phyloP scores from a whole-genome alignment of 2,113 vertebrate species.

The human (Homo sapiens) region GRCh38 chr2:183786501-183787000 shows the following conservation, averaged over 20 bases:
- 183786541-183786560: constrained; percentile 41
- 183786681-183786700: background rate
- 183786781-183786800: constrained; percentile 10
- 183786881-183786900: background rate
- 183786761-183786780: constrained; percentile 24
- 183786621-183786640: constrained; percentile 28
- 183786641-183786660: constrained; percentile 37
- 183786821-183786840: background rate
- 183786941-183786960: background rate
- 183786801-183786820: background rate
- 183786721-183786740: constrained; percentile 35
- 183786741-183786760: background rate
- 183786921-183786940: background rate
- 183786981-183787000: background rate
- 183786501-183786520: constrained; percentile 11
- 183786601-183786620: constrained; percentile 15
- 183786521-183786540: constrained; percentile 1
- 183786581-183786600: background rate
- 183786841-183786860: constrained; percentile 8
- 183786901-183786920: background rate
- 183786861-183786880: background rate
- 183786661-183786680: constrained; percentile 1
- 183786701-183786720: constrained; percentile 11
- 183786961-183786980: background rate
- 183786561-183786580: constrained; percentile 36